phyloP scores from a whole-genome alignment of 2,113 vertebrate genomes.

The Micronycteris hirsuta region DNA sequence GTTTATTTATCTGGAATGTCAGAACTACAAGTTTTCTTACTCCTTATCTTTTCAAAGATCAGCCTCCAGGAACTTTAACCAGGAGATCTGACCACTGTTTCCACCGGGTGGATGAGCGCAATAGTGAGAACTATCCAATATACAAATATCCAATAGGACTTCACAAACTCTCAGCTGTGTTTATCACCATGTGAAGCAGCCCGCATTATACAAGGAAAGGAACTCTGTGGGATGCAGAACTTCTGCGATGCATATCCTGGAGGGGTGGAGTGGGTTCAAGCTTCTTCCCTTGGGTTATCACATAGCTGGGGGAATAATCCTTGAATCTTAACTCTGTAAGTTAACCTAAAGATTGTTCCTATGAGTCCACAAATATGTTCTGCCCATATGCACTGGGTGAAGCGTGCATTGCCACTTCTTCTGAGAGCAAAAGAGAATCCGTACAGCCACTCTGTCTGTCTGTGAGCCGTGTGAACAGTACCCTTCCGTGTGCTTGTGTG shows the following conservation, averaged over 20 bases:
- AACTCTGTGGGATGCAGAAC: not conserved
- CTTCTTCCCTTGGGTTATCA: not conserved
- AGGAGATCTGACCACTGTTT: not conserved
- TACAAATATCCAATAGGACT: not conserved
- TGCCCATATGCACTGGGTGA: not conserved
- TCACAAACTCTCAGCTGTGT: not conserved
- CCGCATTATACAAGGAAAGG: not conserved
- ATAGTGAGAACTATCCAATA: not conserved
- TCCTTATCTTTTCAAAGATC: not conserved
- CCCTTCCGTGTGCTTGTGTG: not conserved
- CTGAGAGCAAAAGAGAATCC: not conserved
- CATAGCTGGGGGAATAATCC: not conserved
- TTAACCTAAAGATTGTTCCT: not conserved
- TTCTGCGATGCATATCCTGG: not conserved
- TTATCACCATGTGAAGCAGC: not conserved
- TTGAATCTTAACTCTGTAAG: not conserved
- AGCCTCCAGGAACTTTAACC: not conserved
- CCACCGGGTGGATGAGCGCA: not conserved
- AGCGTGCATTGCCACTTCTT: not conserved
- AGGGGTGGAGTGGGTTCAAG: not conserved
- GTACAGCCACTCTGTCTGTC: not conserved
- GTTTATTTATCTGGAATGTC: constrained; percentile 1
- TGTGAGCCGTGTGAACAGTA: not conserved
- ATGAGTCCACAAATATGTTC: not conserved
- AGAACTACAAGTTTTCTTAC: not conserved